phyloP scores from a whole-genome alignment of 2,113 vertebrate species.

The Antigone vipio region DNA sequence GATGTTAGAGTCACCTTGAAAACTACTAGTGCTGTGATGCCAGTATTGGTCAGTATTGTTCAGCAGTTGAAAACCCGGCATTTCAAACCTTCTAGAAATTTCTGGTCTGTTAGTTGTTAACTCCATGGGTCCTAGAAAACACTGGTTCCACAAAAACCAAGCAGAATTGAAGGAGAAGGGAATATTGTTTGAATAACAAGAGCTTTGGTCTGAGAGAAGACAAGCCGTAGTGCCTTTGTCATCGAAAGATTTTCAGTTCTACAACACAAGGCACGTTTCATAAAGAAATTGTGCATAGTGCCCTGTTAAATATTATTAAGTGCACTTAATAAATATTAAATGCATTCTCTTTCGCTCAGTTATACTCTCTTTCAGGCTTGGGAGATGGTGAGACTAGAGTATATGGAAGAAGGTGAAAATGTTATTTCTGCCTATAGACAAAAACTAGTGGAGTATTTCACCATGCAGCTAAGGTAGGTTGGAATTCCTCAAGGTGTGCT shows the following conservation, averaged over 20 bases:
- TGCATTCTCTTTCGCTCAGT: background rate
- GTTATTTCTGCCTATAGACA: conserved; percentile 78
- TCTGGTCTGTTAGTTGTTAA: background rate
- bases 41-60: background rate
- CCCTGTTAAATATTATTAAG: background rate
- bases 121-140: background rate
- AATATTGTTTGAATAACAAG: background rate
- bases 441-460: conserved; percentile 88
- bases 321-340: background rate
- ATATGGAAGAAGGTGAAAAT: conserved; percentile 76
- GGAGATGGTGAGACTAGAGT: conserved; percentile 89
- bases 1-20: background rate
- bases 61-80: background rate
- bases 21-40: background rate
- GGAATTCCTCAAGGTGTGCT: background rate
- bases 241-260: background rate
- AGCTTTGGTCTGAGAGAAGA: background rate
- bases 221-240: background rate
- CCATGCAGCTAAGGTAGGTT: conserved; percentile 83
- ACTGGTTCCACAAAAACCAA: background rate
- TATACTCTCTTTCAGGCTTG: conserved; percentile 77
- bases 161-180: background rate
- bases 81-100: background rate
- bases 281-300: background rate
- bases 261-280: background rate